Conservation (phyloP, 2,797 vertebrate species). For the Anguilla pacifica region DNA sequence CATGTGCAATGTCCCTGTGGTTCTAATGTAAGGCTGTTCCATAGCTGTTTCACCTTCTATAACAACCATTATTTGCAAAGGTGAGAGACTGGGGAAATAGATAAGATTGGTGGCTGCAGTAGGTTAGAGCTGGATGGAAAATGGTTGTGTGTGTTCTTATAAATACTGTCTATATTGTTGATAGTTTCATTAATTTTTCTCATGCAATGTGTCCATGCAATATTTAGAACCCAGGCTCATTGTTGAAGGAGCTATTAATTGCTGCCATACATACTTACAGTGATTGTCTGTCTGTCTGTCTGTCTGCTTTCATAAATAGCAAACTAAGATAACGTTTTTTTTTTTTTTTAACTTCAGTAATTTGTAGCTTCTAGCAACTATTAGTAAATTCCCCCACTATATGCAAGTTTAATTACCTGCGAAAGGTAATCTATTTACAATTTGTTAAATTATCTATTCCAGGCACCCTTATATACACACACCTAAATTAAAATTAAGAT, state of each 20-base stretch:
- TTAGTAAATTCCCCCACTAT: not conserved
- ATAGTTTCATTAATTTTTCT: no score
- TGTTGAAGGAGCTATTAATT: not conserved
- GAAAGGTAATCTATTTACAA: not conserved
- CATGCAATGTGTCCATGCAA: not conserved
- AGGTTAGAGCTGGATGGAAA: no score
- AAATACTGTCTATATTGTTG: no score
- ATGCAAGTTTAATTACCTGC: not conserved
- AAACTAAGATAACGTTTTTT: no score
- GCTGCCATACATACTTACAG: not conserved
- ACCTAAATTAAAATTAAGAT: not conserved
- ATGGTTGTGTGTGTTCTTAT: no score
- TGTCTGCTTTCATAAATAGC: not conserved
- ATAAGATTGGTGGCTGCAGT: no score
- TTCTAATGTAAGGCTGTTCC: no score
- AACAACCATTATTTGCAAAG: no score
- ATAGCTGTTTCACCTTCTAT: no score
- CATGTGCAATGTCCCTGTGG: no score
- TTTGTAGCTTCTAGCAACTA: not conserved
- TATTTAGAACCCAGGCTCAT: not conserved
- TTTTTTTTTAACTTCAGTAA: not conserved
- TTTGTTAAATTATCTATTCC: not conserved
- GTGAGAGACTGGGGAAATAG: no score
- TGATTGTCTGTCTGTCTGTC: not conserved
- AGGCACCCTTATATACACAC: not conserved